Evolutionary conservation across 2,888 invertebrate species (phyloP).

Genomic region (Pegoplata infirma): DNA sequence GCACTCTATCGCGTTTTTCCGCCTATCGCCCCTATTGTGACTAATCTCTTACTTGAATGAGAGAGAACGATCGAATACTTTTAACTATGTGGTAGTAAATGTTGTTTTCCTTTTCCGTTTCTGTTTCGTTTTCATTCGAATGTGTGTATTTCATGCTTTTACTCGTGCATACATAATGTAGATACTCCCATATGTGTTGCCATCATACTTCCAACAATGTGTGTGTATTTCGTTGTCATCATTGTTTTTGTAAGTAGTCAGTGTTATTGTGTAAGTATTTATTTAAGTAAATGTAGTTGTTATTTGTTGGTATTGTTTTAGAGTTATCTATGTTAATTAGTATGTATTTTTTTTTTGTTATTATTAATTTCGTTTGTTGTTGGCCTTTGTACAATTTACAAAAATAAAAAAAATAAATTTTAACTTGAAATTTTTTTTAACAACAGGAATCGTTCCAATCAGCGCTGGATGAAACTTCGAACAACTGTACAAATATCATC

Average conservation of each 20-base stretch:
- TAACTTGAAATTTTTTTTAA: no score
- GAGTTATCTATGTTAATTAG: conserved; percentile 2
- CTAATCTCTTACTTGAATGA: no score
- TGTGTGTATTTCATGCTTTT: neutral
- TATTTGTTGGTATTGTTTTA: neutral
- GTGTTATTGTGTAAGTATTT: conserved; percentile 28
- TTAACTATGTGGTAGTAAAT: conserved; percentile 36
- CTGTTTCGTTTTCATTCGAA: conserved; percentile 52
- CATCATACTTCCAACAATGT: neutral
- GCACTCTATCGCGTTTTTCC: no score
- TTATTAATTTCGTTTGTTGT: neutral
- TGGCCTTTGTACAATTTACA: conserved; percentile 1
- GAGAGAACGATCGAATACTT: conserved; percentile 17
- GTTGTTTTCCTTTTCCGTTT: conserved; percentile 55
- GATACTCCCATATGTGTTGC: conserved; percentile 9
- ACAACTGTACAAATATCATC: conserved; percentile 95
- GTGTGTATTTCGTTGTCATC: conserved; percentile 15
- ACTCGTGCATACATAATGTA: conserved; percentile 21
- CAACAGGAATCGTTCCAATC: conserved; percentile 92
- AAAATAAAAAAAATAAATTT: no score
- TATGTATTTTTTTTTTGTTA: neutral
- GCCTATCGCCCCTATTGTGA: no score
- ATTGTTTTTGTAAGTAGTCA: conserved; percentile 52
- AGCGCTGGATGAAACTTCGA: conserved; percentile 97
- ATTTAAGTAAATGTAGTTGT: neutral